phyloP scores from a whole-genome alignment of 2,797 vertebrate genomes.

The Manis pentadactyla region DNA sequence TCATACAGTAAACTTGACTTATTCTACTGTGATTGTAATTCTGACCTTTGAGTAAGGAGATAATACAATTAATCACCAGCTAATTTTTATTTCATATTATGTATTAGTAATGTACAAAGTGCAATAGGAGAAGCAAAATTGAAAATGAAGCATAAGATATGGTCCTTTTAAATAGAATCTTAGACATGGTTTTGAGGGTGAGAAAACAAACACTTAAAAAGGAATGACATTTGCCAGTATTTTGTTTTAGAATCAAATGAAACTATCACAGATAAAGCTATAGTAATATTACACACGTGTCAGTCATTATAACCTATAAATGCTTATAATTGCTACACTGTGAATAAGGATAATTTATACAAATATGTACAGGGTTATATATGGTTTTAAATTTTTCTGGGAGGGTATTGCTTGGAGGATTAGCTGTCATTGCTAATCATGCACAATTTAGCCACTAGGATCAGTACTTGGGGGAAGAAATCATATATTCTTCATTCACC shows the following conservation, averaged over 20 bases:
- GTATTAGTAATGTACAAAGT: neutral
- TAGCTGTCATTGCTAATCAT: neutral
- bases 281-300: neutral
- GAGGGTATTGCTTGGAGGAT: neutral
- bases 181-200: neutral
- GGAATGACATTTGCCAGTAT: neutral
- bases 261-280: slow-evolving; percentile 16
- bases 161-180: neutral
- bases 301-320: neutral
- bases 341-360: neutral
- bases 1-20: neutral
- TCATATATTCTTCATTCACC: neutral
- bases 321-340: neutral
- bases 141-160: neutral
- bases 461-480: neutral
- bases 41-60: neutral
- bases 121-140: neutral
- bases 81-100: slow-evolving; percentile 14
- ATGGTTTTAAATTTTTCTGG: neutral
- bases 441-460: neutral
- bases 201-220: neutral
- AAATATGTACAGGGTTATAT: neutral
- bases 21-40: neutral
- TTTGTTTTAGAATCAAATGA: neutral
- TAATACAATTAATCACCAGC: neutral